phyloP scores from a whole-genome alignment of 1,140 invertebrate species.

The Ceratina japonica region DNA sequence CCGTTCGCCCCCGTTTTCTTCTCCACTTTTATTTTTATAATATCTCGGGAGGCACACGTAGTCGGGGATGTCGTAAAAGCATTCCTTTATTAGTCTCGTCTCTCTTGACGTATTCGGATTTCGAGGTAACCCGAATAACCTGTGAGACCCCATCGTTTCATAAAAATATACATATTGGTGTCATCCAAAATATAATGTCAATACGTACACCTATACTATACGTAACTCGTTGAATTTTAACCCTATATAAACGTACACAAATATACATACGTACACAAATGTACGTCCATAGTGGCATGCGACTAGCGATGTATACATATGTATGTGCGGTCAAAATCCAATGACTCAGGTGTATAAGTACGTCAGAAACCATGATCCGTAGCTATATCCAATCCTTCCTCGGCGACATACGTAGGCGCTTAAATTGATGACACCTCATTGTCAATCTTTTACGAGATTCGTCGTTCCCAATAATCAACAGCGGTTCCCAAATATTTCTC shows the following conservation, averaged over 20 bases:
- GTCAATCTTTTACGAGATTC: slow-evolving; percentile 1
- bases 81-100: slow-evolving; percentile 47
- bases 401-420: neutral
- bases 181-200: no score
- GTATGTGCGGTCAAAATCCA: no score
- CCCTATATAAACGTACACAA: neutral
- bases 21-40: slow-evolving; percentile 52
- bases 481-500: neutral
- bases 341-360: no score
- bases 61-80: slow-evolving; percentile 28
- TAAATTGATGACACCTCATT: slow-evolving; percentile 6
- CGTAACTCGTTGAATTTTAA: no score
- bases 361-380: neutral
- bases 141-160: neutral
- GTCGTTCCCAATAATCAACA: slow-evolving; percentile 19
- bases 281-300: neutral
- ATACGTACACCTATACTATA: neutral
- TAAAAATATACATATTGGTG: slow-evolving; percentile 15
- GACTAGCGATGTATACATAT: no score
- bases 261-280: neutral
- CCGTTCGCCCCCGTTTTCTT: neutral
- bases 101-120: slow-evolving; percentile 45
- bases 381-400: neutral
- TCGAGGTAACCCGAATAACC: slow-evolving; percentile 49
- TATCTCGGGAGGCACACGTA: slow-evolving; percentile 24